Evolutionary conservation across 2,888 invertebrate genomes (phyloP), one percentile per base, ranked within the genome.

Genomic region (Tromatobia lineatoria): DNA sequence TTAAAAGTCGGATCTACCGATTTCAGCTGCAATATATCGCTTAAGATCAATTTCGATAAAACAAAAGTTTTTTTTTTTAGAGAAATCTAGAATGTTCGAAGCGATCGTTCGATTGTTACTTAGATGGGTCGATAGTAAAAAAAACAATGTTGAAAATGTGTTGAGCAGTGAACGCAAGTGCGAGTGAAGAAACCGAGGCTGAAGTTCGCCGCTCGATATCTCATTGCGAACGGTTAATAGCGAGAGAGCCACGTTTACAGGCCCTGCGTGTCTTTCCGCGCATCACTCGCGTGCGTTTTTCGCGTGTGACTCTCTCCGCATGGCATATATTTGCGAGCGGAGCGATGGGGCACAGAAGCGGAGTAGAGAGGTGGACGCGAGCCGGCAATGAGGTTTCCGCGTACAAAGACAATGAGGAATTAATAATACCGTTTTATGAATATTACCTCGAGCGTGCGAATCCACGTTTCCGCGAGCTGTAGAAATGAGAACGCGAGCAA

Each of bases 361-460:
- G 75, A 85, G 80, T 61, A 85, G 78, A 54, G 69, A 71, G 54
- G 77, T 52, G 71, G 66, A 25, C 54, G 77, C 61, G 80, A 76
- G 80, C 57, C 81, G 80, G 75, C 82, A 66, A 79, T 70, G 83
- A 87, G 69, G 85, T 78, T 83, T 86, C 77, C 73, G 76, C 74
- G 79, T 85, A 78, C 87, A 88, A 87, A 92, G 90, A 92, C 92
- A 93, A 93, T 91, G 90, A 91, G 89, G 91, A 91, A 92, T 92
- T 91, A 92, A 92, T 91, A 90, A 88, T 87, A 88, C 81, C 67
- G 86, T 88, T 90, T 91, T 91, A 91, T 92, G 91, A 92, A 91
- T 92, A 92, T 93, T 91, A 91, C 90, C 87, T 90, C 89, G 92
- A 93, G 90, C 93, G 93, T 93, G 93, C 91, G 93, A 93, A 93